A percentile compares a stretch with the other conserved stretches of the same genome.
These are phyloP conservation scores for Rallus crepitans DNA, from an alignment of 2,797 vertebrate species.

Conservation along the genomic window DNA sequence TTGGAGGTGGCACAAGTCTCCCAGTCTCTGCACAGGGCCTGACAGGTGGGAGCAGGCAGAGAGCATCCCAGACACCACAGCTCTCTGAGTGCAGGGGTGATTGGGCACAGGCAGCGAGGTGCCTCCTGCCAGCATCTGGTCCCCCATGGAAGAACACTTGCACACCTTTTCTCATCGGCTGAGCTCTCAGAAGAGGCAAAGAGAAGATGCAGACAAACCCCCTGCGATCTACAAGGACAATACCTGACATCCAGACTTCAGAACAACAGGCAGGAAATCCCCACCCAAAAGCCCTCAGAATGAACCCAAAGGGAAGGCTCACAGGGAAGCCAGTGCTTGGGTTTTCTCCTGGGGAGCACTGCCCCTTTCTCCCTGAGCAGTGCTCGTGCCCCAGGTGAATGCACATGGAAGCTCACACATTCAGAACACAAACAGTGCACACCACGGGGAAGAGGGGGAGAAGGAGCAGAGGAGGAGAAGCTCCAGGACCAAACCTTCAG, in stretches of 20 bases:
- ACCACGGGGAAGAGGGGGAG: accelerated
- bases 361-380: background rate
- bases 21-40: background rate
- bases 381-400: background rate
- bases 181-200: background rate
- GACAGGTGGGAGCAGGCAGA: background rate
- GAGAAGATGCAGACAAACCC: background rate
- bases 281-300: background rate
- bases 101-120: background rate
- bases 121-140: background rate
- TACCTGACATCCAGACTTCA: background rate
- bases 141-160: background rate
- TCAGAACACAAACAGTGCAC: no score
- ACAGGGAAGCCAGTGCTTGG: background rate
- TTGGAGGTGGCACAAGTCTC: background rate
- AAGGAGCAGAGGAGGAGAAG: background rate
- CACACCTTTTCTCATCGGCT: background rate
- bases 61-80: background rate
- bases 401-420: background rate
- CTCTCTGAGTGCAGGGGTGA: background rate
- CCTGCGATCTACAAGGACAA: background rate
- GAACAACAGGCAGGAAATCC: background rate
- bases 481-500: background rate
- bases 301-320: background rate
- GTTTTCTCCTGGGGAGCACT: background rate